Evolutionary conservation across 2,797 vertebrate species (phyloP).

Genomic region (Neopelma chrysocephalum): DNA sequence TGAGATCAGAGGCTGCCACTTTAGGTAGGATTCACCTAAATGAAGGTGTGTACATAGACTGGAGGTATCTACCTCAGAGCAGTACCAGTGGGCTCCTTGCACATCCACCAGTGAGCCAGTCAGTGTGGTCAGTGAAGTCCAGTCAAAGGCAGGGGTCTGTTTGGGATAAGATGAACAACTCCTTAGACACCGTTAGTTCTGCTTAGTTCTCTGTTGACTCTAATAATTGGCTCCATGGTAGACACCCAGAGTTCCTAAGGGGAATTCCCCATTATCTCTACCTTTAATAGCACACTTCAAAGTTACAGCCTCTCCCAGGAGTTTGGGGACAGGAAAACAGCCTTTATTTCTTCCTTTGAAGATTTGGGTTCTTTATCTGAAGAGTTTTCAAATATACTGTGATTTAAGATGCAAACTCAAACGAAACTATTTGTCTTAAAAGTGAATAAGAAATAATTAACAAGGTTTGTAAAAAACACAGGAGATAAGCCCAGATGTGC

Average conservation of each 20-base stretch:
- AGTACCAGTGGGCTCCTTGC: background rate
- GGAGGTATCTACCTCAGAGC: background rate
- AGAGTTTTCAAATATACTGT: background rate
- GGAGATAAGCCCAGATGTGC: constrained; percentile 28
- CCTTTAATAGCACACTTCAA: background rate
- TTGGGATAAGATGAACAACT: background rate
- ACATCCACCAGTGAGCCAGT: background rate
- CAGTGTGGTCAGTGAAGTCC: background rate
- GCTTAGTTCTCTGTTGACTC: background rate
- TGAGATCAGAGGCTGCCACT: background rate
- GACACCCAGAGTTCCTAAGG: background rate
- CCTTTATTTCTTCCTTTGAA: constrained; percentile 19
- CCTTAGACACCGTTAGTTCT: background rate
- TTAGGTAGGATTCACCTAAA: background rate
- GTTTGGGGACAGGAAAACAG: background rate
- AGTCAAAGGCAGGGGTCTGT: background rate
- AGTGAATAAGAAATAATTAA: constrained; percentile 2
- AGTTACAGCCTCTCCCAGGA: background rate
- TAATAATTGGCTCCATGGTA: background rate
- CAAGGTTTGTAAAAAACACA: background rate
- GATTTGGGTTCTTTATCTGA: background rate
- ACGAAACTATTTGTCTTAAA: background rate
- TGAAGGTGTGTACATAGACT: background rate
- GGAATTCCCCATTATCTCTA: background rate
- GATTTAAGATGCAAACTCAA: constrained; percentile 10